Conservation (phyloP, 1,140 invertebrate species). For the Brachionus calyciflorus region DNA sequence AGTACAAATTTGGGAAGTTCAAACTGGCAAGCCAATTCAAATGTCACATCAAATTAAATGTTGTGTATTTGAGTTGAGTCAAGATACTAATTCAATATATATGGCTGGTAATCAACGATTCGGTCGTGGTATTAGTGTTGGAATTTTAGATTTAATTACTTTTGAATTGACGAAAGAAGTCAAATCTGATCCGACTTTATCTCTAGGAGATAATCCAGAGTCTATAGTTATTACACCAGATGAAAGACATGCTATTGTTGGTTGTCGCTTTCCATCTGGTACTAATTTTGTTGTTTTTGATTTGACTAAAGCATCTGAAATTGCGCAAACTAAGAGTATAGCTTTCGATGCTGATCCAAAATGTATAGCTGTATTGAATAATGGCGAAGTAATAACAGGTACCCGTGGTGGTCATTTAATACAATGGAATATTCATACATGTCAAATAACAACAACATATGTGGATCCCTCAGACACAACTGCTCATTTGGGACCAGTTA, state of each 20-base stretch:
- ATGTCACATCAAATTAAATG: conserved; percentile 48
- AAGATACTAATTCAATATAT: conserved; percentile 37
- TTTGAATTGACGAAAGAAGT: conserved; percentile 47
- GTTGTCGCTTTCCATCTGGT: neutral
- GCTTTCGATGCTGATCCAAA: conserved; percentile 43
- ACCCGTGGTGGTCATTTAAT: conserved; percentile 32
- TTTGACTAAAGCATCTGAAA: conserved; percentile 36
- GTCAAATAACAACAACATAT: conserved; percentile 24
- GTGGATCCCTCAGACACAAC: neutral
- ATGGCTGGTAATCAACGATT: conserved; percentile 48
- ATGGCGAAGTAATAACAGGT: conserved; percentile 41
- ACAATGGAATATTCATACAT: conserved; percentile 44
- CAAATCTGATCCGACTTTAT: conserved; percentile 35
- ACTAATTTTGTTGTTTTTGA: conserved; percentile 47
- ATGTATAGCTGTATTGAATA: conserved; percentile 23
- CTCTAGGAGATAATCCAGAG: conserved; percentile 25
- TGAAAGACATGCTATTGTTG: conserved; percentile 45
- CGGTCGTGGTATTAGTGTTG: conserved; percentile 43
- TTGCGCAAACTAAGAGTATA: conserved; percentile 3
- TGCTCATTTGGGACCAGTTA: conserved; percentile 23
- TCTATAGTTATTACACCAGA: conserved; percentile 43
- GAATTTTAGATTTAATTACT: conserved; percentile 31
- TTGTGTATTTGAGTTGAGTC: conserved; percentile 34
- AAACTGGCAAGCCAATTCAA: conserved; percentile 34
- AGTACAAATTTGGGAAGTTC: conserved; percentile 45